phyloP scores from a whole-genome alignment of 30 jellyfish, hydroid and myxozoan genomes.

The Aurelia sp. region DNA sequence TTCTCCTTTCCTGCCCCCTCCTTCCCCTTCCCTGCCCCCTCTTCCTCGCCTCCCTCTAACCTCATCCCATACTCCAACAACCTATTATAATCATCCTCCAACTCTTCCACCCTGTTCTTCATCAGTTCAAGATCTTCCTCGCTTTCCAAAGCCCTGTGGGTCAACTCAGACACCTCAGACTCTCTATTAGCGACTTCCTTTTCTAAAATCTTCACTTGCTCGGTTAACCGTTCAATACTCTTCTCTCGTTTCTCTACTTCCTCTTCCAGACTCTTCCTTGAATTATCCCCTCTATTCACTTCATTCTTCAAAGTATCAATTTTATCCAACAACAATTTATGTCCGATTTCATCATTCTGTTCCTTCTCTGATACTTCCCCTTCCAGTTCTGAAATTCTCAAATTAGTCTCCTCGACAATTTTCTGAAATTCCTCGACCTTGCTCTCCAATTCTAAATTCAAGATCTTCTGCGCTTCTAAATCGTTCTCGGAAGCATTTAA shows the following conservation, averaged over 20 bases:
- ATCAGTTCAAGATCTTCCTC: slow-evolving; percentile 62
- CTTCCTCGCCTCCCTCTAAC: slow-evolving; percentile 27
- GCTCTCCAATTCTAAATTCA: slow-evolving; percentile 33
- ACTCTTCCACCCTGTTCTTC: slow-evolving; percentile 49
- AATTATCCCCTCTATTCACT: slow-evolving; percentile 19
- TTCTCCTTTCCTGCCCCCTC: neutral
- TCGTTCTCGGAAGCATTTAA: slow-evolving; percentile 28
- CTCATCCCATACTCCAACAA: slow-evolving; percentile 59
- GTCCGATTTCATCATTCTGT: slow-evolving; percentile 55
- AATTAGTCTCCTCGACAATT: slow-evolving; percentile 43
- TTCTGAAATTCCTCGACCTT: slow-evolving; percentile 49
- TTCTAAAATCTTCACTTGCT: slow-evolving; percentile 55
- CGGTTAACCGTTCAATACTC: slow-evolving; percentile 26
- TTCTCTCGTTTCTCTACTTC: slow-evolving; percentile 32
- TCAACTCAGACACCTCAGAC: slow-evolving; percentile 41
- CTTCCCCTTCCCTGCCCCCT: neutral
- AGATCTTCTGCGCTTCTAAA: slow-evolving; percentile 17
- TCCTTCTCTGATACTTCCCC: slow-evolving; percentile 46
- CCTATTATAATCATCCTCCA: slow-evolving; percentile 68
- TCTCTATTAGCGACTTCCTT: slow-evolving; percentile 40
- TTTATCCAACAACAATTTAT: slow-evolving; percentile 41
- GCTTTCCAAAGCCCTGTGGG: slow-evolving; percentile 59
- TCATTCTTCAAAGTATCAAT: slow-evolving; percentile 9
- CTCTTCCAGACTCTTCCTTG: slow-evolving; percentile 25
- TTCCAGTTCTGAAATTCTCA: slow-evolving; percentile 42